Conservation (phyloP, 2,797 vertebrate genomes). For the Tokudaia muenninki region DNA sequence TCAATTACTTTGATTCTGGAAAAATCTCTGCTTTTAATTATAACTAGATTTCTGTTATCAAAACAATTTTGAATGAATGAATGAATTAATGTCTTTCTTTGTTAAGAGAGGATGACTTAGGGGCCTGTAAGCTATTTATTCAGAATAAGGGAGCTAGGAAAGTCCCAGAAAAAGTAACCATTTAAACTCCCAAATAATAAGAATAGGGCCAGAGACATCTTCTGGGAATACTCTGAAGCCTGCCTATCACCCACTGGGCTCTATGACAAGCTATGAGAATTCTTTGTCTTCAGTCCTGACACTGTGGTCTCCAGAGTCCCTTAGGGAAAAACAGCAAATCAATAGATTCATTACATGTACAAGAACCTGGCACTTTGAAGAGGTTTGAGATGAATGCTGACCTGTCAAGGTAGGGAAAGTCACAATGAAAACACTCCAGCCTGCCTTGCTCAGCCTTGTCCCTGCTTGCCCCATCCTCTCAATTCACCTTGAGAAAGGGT, state of each 20-base stretch:
- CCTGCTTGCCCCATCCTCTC: not conserved
- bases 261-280: not conserved
- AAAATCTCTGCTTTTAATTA: not conserved
- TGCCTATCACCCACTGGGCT: slow-evolving; percentile 24
- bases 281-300: slow-evolving; percentile 62
- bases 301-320: slow-evolving; percentile 56
- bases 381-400: slow-evolving; percentile 52
- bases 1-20: slow-evolving; percentile 12
- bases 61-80: slow-evolving; percentile 28
- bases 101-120: slow-evolving; percentile 29
- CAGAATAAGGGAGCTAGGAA: not conserved
- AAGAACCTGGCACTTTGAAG: slow-evolving; percentile 60
- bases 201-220: not conserved
- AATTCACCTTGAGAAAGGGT: not conserved
- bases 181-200: slow-evolving; percentile 33
- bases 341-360: slow-evolving; percentile 60
- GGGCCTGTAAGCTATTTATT: not conserved
- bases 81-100: slow-evolving; percentile 22
- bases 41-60: slow-evolving; percentile 19
- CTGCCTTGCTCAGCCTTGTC: not conserved
- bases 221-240: not conserved
- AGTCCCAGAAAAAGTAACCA: slow-evolving; percentile 40
- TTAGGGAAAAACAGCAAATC: slow-evolving; percentile 47
- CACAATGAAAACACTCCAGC: not conserved
- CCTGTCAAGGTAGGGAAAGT: slow-evolving; percentile 51